phyloP scores from a whole-genome alignment of 2,113 vertebrate species.

The Tichodroma muraria region DNA sequence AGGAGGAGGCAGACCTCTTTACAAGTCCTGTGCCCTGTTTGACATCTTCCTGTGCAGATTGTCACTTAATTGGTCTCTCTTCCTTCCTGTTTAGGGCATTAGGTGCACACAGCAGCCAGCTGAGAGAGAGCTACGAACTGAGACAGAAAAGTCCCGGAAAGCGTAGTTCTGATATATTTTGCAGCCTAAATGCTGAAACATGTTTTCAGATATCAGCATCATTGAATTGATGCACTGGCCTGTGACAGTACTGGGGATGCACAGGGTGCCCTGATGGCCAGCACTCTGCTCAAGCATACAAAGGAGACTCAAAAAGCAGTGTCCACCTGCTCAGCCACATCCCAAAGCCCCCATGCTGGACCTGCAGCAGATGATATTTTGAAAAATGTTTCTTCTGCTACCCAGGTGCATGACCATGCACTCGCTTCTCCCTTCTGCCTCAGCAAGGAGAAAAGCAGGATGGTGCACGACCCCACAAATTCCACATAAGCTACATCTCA shows the following conservation, averaged over 20 bases:
- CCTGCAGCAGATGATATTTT: not conserved
- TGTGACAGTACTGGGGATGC: not conserved
- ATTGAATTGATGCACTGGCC: not conserved
- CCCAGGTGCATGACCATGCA: not conserved
- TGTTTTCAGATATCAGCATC: not conserved
- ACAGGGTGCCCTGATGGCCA: not conserved
- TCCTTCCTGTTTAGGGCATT: not conserved
- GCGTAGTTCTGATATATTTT: not conserved
- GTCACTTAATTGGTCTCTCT: not conserved
- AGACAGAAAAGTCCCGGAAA: not conserved
- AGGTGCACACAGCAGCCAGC: not conserved
- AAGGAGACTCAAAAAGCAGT: accelerated
- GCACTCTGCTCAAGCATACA: not conserved
- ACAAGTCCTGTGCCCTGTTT: not conserved
- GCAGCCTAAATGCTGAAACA: not conserved
- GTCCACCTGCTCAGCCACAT: not conserved
- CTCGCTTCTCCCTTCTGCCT: not conserved
- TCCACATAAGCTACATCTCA: not conserved
- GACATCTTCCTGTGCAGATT: not conserved
- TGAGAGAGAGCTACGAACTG: not conserved
- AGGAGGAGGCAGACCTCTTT: not conserved
- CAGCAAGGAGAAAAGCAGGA: not conserved
- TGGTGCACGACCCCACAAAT: not conserved
- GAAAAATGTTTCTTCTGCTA: not conserved
- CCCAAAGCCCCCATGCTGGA: not conserved